Base-by-base conservation (phyloP, 2,113 vertebrate genomes). In the Jaculus jaculus region DNA sequence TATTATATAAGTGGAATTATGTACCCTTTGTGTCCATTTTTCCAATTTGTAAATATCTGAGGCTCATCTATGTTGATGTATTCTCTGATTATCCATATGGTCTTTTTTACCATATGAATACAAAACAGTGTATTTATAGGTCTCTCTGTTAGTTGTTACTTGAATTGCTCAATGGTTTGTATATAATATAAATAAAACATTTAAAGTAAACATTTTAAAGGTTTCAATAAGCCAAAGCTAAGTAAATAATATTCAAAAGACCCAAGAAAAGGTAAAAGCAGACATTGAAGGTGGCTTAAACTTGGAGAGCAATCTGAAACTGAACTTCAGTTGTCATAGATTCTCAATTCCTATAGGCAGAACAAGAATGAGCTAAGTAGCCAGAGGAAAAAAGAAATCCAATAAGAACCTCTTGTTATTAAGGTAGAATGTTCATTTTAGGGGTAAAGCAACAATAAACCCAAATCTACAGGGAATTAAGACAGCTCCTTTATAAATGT, bases 141-240 rank as follows among this genome's bases (percentile, higher is more conserved):
- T 69, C 80, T 11, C 13, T 68, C 13, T 92, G 2, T 58, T 71
- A 13, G 73, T 74, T 58, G 24, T 26, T 74, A 88, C 54, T 74
- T 94, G 10, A 13, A 8, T 87, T 87, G 4, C 89, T 78, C 92
- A 37, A 9, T 89, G 32, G 71, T 92, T 85, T 42, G 54, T 34
- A 0, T 61, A 77, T 75, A 30, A 87, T 28, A 3, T 82, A 15
- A 77, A 85, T 79, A 75, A 80, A 84, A 71, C 21, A 71, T 34
- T 74, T 72, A 42, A 89, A 71, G 79, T 84, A n/a, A 85, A 92
- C 16, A 17, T 42, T 71, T 68, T 84, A 47, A 94, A 89, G 61
- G 0, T 84, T 78, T 81, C 32, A 39, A 58, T 65, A 92, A 82
- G 4, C 16, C 80, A 26, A 82, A 94, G n/a, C 20, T 21, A 61